Conservation (phyloP, 2,888 invertebrate species). For the Stomorhina lunata region DNA sequence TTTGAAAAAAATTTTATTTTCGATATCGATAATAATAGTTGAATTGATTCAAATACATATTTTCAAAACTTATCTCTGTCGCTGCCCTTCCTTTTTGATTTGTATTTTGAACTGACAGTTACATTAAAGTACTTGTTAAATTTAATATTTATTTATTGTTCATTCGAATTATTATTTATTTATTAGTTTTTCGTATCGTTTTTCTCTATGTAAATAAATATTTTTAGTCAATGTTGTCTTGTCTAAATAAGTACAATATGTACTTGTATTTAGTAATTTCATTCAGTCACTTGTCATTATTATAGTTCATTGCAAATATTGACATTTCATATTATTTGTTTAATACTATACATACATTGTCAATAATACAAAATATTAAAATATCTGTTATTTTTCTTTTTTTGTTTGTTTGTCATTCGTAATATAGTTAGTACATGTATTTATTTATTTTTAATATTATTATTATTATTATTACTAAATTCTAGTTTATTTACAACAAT, state of each 20-base stretch:
- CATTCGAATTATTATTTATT: constrained; percentile 11
- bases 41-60: not conserved
- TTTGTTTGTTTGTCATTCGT: not conserved
- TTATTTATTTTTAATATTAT: no score
- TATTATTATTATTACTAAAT: constrained; percentile 32
- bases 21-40: no score
- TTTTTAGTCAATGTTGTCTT: no score
- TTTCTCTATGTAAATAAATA: no score
- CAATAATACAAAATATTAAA: constrained; percentile 38
- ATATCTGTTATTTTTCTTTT: constrained; percentile 2
- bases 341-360: constrained; percentile 54
- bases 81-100: not conserved
- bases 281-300: constrained; percentile 33
- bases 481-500: not conserved
- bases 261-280: not conserved
- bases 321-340: constrained; percentile 50
- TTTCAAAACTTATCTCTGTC: not conserved
- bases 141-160: not conserved
- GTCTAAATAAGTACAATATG: no score
- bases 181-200: constrained; percentile 9
- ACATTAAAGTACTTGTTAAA: not conserved
- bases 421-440: not conserved
- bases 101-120: no score
- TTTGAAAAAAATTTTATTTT: no score
- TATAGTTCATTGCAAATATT: constrained; percentile 57